Base-by-base conservation (phyloP, 1,140 invertebrate species). In the Formica exsecta region DNA sequence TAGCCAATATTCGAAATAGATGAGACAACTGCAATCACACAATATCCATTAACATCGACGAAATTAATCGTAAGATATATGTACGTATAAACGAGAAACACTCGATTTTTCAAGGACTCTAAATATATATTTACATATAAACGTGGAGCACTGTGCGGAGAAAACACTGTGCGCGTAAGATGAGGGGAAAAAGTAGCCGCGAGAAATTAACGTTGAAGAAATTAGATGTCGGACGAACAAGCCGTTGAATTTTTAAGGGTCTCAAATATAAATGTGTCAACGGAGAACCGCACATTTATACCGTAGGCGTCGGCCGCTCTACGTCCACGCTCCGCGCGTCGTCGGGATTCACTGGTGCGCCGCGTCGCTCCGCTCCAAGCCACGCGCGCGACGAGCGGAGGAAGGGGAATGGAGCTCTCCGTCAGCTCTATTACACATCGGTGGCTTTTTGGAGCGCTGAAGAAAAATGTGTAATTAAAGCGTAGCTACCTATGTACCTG, bases 371-470 rank as follows among this genome's bases (percentile, higher is more conserved):
- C 86, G 84, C 57, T 85, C 54, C 61, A 19, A 29, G 73, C 68
- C 87, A 61, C 79, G 74, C 68, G 74, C 74, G 65, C n/a, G 13
- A 2, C 41, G 54, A 51, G 4, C 48, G 38, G 68, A 41, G 61
- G 32, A 38, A 51, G 48, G 48, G 48, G 48, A 51, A 51, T 9
- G 48, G 38, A 61, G 44, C 32, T 75, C 64, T 36, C 84, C 54
- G 68, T 41, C 5, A 48, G 22, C 71, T 54, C 48, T 89, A 91
- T 89, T 83, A 91, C 92, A 91, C 91, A 91, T 91, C 91, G 92
- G 61, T 93, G 92, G 73, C 76, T 93, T 93, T 93, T 92, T 93
- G 92, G 92, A 92, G 85, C 92, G 85, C 32, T 65, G 66, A 85
- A 88, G 74, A 85, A 92, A 91, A 92, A 92, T 85, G 79, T 86